Evolutionary conservation across 1,140 invertebrate genomes (phyloP).

Genomic region (Tetragnatha versicolor): DNA sequence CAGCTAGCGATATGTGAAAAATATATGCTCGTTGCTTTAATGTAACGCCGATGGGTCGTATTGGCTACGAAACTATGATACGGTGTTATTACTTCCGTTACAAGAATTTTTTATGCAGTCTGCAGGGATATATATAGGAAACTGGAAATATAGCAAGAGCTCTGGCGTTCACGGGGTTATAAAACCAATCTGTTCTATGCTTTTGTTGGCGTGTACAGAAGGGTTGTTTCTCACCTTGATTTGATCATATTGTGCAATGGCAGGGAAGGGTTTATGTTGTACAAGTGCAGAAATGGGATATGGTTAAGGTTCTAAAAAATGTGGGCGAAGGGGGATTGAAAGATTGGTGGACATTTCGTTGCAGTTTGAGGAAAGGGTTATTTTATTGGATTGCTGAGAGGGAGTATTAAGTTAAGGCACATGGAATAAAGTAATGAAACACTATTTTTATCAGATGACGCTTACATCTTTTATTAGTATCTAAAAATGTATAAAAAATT

Average conservation of each 20-base stretch:
- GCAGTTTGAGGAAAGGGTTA: too few species aligned
- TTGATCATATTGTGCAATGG: conserved; percentile 1
- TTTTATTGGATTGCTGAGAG: too few species aligned
- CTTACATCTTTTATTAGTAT: too few species aligned
- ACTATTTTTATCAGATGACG: too few species aligned
- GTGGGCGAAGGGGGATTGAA: too few species aligned
- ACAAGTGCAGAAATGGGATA: too few species aligned
- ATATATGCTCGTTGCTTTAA: conserved; percentile 46
- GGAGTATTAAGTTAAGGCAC: too few species aligned
- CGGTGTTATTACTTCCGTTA: conserved; percentile 42
- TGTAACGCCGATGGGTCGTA: conserved; percentile 23
- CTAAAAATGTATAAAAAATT: too few species aligned
- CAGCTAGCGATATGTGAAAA: conserved; percentile 32
- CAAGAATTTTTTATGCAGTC: conserved; percentile 29
- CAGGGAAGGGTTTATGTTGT: too few species aligned
- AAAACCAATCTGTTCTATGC: conserved; percentile 25
- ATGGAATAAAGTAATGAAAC: too few species aligned
- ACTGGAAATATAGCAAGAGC: conserved; percentile 6
- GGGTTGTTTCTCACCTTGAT: neutral
- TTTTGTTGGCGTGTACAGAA: neutral
- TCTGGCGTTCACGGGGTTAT: conserved; percentile 5
- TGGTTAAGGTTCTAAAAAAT: too few species aligned
- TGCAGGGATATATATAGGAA: conserved; percentile 45
- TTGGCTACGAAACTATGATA: conserved; percentile 26
- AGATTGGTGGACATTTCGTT: too few species aligned